These are phyloP conservation scores for Hirundichthys speculiger DNA, from an alignment of 2,113 vertebrate genomes.

Conservation along the genomic window DNA sequence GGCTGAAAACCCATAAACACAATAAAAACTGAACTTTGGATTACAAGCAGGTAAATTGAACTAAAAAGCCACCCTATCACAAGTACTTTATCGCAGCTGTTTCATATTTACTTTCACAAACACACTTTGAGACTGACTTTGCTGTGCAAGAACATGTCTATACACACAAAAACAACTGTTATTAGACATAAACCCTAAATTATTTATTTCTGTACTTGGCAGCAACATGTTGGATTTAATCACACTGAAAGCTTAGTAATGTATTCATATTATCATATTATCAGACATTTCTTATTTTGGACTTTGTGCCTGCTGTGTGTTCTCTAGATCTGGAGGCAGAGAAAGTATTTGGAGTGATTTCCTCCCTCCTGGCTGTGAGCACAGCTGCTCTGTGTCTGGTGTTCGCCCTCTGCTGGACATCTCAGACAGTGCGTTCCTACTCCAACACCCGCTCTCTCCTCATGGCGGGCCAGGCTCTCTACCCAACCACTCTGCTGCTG, in stretches of 20 bases:
- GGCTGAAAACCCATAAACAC: neutral
- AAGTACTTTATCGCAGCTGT: too few relatives aligned
- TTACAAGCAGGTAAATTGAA: neutral
- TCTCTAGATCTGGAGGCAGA: slow-evolving; percentile 71
- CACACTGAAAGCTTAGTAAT: too few relatives aligned
- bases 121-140: too few relatives aligned
- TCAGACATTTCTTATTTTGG: neutral
- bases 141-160: too few relatives aligned
- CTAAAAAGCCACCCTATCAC: too few relatives aligned
- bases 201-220: too few relatives aligned
- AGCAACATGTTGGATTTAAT: too few relatives aligned
- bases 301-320: neutral
- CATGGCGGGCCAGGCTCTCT: slow-evolving; percentile 75
- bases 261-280: neutral
- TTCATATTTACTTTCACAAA: too few relatives aligned
- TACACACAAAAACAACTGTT: too few relatives aligned
- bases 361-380: slow-evolving; percentile 78
- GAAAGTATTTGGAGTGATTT: slow-evolving; percentile 75
- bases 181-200: too few relatives aligned
- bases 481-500: slow-evolving; percentile 80
- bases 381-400: slow-evolving; percentile 77
- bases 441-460: slow-evolving; percentile 79
- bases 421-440: slow-evolving; percentile 76
- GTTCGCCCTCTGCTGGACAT: slow-evolving; percentile 82
- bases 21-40: neutral